Evolutionary conservation across 2,113 vertebrate genomes (phyloP).

Genomic region (Labrus mixtus): DNA sequence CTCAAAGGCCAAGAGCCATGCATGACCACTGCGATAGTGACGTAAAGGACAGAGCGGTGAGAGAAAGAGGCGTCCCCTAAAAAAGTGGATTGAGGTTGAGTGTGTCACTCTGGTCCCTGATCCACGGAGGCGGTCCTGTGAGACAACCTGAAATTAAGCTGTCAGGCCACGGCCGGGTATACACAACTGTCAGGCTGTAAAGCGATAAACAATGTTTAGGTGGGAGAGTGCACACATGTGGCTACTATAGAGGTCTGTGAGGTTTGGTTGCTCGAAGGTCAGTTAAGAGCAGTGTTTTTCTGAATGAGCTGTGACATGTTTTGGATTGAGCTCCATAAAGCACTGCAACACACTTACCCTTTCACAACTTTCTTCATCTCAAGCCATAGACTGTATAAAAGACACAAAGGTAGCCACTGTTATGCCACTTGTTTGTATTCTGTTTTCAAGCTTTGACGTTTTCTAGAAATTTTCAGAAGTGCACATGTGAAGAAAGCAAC

Average conservation of each 20-base stretch:
- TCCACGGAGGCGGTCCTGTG: slow-evolving; percentile 50
- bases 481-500: neutral
- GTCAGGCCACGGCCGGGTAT: slow-evolving; percentile 64
- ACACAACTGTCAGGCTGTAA: slow-evolving; percentile 60
- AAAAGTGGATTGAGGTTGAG: slow-evolving; percentile 52
- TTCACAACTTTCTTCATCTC: neutral
- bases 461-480: too few species aligned
- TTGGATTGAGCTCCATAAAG: slow-evolving; percentile 25
- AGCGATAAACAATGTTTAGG: slow-evolving; percentile 76
- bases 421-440: too few species aligned
- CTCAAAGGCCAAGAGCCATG: slow-evolving; percentile 27
- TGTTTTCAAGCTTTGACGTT: too few species aligned
- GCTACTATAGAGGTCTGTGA: slow-evolving; percentile 53
- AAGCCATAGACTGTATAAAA: neutral
- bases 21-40: slow-evolving; percentile 41
- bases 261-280: slow-evolving; percentile 57
- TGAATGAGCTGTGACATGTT: slow-evolving; percentile 52
- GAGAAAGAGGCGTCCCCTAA: slow-evolving; percentile 38
- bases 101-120: slow-evolving; percentile 62
- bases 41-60: slow-evolving; percentile 36
- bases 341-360: neutral
- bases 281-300: slow-evolving; percentile 33
- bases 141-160: slow-evolving; percentile 79
- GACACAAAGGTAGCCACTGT: too few species aligned
- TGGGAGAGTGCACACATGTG: slow-evolving; percentile 53